Evolutionary conservation across 30 jellyfish, hydroid and myxozoan species (phyloP), one percentile per base, ranked within the genome.

Genomic region (Hydractinia symbiolongicarpus): DNA sequence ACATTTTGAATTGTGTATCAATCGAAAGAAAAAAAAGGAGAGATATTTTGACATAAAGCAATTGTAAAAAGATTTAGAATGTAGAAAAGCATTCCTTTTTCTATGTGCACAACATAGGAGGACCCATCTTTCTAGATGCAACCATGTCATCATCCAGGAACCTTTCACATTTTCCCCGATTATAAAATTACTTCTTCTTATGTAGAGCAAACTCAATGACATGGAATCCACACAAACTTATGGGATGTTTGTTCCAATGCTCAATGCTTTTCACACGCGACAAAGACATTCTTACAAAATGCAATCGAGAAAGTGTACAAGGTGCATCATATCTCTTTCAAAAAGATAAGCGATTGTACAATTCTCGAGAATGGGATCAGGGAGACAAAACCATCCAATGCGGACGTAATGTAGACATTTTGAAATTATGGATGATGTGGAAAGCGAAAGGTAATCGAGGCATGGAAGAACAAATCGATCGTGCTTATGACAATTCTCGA

Each of bases 221-320:
- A 17, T 91, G 98, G 98, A 86, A 91, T 70, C 98, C 98, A 44
- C 98, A 91, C 66, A 91, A 91, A 76, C 50, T 91, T 83, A 79
- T 91, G 95, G 91, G 95, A 15, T 86, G 81, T 55, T 84, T 90
- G 51, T 16, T 86, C 57, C 98, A 91, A 60, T 91, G 98, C 71
- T 86, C 96, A 15, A 77, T 83, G 19, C 89, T 91, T 9, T 84
- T 91, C 8, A 86, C 87, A 53, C 86, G 75, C 60, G 79, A 90
- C 11, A 72, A 78, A 73, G 95, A 74, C 14, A 74, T 74, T 9
- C 73, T 74, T 17, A 82, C 84, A 17, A 73, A 64, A 15, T 91
- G 98, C 86, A 91, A 91, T 79, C 82, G 82, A 64, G 86, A 69
- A 10, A 89, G 84, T 51, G 83, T 74, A 49, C 40, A 21, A 5